Base-by-base conservation (phyloP, 1,140 invertebrate genomes). In the Drosophila kanapiae region DNA sequence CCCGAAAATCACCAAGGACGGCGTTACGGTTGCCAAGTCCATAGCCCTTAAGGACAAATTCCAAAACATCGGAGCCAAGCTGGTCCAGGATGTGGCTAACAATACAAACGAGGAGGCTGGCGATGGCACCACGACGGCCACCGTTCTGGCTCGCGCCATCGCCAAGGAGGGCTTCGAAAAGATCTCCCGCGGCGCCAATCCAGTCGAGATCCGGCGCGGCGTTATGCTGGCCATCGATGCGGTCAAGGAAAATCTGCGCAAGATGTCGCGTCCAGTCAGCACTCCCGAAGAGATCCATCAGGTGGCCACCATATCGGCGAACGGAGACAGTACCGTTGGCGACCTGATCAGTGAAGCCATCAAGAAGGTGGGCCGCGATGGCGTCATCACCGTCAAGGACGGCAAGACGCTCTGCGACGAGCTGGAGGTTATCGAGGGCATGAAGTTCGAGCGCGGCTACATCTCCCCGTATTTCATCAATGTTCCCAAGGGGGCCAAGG, bases 401-500 rank as follows among this genome's bases (percentile, higher is more conserved):
- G 99, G 99, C 23, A 99, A 99, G 94, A 99, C 99, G 1, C 94
- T 99, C 29, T 95, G 94, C 69, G 99, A 99, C 94, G 99, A 99
- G 93, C 93, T 99, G 9, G 99, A 99, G 94, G 87, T 99, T 10
- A 99, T 99, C 93, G 99, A 99, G 94, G 99, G 99, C 84, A 98
- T 99, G 98, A 99, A 99, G 94, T 99, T 99, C 93, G 99, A 99
- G 92, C 95, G 99, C 75, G 99, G 99, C 67, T 99, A 99, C 93
- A 99, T 99, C 93, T 99, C 99, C 47, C 99, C 99, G 13, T 99
- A 99, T 93, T 99, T 99, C 93, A 99, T 99, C 85, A 99, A 99
- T 93, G 97, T 98, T 6, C 94, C 97, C 10, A 99, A 99, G 94
- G 97, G 98, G 47, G 98, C 98, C 13, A 99, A 99, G 94, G 97